Evolutionary conservation across 1,140 invertebrate genomes (phyloP).

Genomic region (Anastrepha obliqua): DNA sequence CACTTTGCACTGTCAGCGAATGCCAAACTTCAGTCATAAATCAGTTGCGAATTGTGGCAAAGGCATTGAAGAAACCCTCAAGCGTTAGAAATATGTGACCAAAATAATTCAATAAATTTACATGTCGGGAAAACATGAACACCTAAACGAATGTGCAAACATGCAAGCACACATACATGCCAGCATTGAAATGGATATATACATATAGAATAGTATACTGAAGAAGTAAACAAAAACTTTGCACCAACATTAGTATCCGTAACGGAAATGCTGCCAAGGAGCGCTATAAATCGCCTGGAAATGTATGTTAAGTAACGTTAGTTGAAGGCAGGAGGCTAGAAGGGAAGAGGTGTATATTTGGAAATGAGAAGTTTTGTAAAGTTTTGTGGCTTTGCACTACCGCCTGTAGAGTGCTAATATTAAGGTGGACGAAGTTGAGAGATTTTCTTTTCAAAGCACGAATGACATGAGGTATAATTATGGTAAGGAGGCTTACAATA

Average conservation of each 20-base stretch:
- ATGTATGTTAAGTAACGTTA: neutral
- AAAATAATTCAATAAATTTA: neutral
- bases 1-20: neutral
- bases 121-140: neutral
- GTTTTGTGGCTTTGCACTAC: neutral
- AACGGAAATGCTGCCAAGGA: slow-evolving; percentile 8
- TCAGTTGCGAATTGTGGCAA: slow-evolving; percentile 33
- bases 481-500: too few species aligned
- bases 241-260: slow-evolving; percentile 18
- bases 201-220: neutral
- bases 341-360: neutral
- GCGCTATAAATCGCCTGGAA: neutral
- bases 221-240: neutral
- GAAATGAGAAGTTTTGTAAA: neutral
- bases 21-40: neutral
- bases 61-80: neutral
- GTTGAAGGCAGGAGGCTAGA: too few species aligned
- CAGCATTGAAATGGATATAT: neutral
- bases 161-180: neutral
- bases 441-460: too few species aligned
- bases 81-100: neutral
- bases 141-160: neutral
- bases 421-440: neutral
- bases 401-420: neutral
- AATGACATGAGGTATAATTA: too few species aligned